A percentile compares a stretch with the other conserved stretches of the same genome.
phyloP scores from a whole-genome alignment of 1,140 invertebrate species.

The Chionoecetes opilio region DNA sequence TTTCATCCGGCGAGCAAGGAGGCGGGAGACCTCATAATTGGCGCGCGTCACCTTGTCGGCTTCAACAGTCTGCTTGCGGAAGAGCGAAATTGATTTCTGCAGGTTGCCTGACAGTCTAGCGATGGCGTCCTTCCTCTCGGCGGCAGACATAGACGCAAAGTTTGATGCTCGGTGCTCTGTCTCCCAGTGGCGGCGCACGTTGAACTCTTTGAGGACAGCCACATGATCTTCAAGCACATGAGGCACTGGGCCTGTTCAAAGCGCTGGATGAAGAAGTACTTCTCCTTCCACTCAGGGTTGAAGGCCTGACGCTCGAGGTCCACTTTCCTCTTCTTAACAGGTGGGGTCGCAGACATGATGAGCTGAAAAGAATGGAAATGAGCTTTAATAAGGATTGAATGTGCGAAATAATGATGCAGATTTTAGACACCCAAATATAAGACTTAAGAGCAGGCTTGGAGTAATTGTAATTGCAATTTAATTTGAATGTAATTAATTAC shows the following conservation, averaged over 20 bases:
- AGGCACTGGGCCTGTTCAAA: constrained; percentile 11
- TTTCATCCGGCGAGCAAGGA: constrained; percentile 32
- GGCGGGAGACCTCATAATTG: constrained; percentile 43
- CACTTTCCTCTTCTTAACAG: constrained; percentile 45
- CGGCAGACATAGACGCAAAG: constrained; percentile 4
- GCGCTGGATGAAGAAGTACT: constrained; percentile 32
- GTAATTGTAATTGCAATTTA: too few relatives aligned
- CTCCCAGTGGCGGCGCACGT: constrained; percentile 34
- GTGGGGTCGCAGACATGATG: too few relatives aligned
- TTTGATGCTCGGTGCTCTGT: background rate
- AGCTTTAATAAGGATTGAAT: too few relatives aligned
- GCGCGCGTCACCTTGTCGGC: constrained; percentile 12
- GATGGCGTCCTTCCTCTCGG: constrained; percentile 55
- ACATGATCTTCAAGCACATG: background rate
- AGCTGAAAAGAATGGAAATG: too few relatives aligned
- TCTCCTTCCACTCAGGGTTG: background rate
- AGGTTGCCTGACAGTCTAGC: constrained; percentile 21
- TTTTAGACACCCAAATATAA: too few relatives aligned
- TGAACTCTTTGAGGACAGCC: background rate
- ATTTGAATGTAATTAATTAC: too few relatives aligned
- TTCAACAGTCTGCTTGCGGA: constrained; percentile 33
- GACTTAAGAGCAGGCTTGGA: too few relatives aligned
- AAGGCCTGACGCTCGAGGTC: background rate
- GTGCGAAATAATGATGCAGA: too few relatives aligned
- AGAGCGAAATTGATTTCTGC: background rate